Conservation (phyloP, 2,888 invertebrate species). For the Chaetogeoica ovagalla region DNA sequence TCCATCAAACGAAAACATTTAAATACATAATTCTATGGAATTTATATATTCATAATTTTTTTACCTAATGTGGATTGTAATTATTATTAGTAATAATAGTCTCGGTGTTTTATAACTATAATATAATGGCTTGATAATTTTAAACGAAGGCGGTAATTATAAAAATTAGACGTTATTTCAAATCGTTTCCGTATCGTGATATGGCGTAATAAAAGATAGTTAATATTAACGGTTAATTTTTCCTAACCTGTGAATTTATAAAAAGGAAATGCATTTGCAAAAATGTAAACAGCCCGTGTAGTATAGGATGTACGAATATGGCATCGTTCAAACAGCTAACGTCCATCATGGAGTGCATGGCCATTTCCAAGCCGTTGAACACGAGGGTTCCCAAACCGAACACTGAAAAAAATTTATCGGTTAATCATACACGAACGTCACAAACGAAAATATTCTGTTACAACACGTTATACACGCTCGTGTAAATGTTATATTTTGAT, state of each 20-base stretch:
- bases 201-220: background rate
- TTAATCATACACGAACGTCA: background rate
- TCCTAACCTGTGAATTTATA: constrained; percentile 65
- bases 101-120: too few relatives aligned
- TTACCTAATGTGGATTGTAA: too few relatives aligned
- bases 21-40: too few relatives aligned
- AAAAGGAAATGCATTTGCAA: constrained; percentile 66
- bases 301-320: constrained; percentile 64
- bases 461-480: background rate
- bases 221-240: constrained; percentile 33
- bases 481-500: background rate
- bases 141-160: too few relatives aligned
- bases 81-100: too few relatives aligned
- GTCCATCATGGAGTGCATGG: constrained; percentile 65
- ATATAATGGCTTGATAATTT: too few relatives aligned
- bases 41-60: too few relatives aligned
- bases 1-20: too few relatives aligned
- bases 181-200: background rate
- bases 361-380: constrained; percentile 65
- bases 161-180: background rate
- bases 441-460: background rate
- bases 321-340: constrained; percentile 62
- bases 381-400: constrained; percentile 65
- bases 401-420: constrained; percentile 58
- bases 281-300: constrained; percentile 65